Conservation (phyloP, 2,113 vertebrate species). For the Tragelaphus buxtoni region DNA sequence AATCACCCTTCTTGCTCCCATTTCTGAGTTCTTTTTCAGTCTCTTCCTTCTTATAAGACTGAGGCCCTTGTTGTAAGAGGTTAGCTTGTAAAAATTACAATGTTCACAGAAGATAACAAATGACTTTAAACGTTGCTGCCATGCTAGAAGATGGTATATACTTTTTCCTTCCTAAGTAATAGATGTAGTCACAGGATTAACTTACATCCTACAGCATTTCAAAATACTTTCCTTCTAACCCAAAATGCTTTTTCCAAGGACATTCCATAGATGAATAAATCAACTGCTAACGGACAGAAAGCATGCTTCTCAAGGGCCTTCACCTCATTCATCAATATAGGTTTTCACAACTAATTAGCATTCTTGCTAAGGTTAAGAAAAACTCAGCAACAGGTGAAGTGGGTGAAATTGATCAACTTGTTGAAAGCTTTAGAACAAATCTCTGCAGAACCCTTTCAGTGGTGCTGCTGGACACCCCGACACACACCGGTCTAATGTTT, state of each 20-base stretch:
- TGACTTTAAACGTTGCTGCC: not conserved
- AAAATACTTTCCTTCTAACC: not conserved
- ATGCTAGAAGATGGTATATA: not conserved
- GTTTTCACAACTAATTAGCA: constrained; percentile 59
- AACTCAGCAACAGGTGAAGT: constrained; percentile 46
- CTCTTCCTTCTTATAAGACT: not conserved
- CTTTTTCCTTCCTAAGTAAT: constrained; percentile 30
- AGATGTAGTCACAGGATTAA: not conserved
- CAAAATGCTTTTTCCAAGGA: not conserved
- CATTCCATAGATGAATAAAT: constrained; percentile 32
- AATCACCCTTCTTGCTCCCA: not conserved
- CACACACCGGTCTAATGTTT: constrained; percentile 39
- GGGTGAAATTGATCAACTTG: not conserved
- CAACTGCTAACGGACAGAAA: not conserved
- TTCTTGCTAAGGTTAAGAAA: constrained; percentile 39
- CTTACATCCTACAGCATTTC: not conserved
- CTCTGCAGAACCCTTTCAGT: not conserved
- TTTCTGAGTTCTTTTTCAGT: not conserved
- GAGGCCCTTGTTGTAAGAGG: not conserved
- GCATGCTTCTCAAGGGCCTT: constrained; percentile 9
- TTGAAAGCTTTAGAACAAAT: constrained; percentile 26
- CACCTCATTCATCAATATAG: constrained; percentile 55
- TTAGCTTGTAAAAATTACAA: constrained; percentile 29
- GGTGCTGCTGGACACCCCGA: not conserved
- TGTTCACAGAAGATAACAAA: not conserved